Evolutionary conservation across 2,797 vertebrate species (phyloP).

Genomic region (Chelon auratus): DNA sequence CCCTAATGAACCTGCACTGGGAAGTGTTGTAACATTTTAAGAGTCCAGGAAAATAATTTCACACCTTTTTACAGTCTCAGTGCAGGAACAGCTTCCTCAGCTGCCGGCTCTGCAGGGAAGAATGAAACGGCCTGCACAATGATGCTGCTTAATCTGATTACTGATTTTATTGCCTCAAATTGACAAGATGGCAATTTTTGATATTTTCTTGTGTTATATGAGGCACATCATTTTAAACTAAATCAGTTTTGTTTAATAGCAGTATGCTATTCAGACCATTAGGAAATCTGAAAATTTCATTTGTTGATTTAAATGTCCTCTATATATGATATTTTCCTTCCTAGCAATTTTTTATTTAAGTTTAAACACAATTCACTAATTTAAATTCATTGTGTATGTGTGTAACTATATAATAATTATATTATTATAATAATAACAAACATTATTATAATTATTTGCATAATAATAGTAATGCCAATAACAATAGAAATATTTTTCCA

Average conservation of each 20-base stretch:
- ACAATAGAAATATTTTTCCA: too few species aligned
- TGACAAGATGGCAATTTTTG: neutral
- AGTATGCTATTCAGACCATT: neutral
- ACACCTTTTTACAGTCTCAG: slow-evolving; percentile 68
- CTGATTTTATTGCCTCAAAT: neutral
- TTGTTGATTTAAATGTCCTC: neutral
- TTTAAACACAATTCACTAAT: neutral
- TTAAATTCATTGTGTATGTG: too few species aligned
- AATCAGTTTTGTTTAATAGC: neutral
- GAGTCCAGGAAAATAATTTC: slow-evolving; percentile 66
- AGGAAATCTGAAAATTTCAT: neutral
- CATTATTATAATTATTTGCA: neutral
- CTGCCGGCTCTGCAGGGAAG: slow-evolving; percentile 25
- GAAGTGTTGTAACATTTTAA: slow-evolving; percentile 64
- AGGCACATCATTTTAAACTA: neutral
- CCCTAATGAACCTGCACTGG: slow-evolving; percentile 42
- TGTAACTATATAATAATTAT: neutral
- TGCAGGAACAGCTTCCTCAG: slow-evolving; percentile 17
- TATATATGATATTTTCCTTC: neutral
- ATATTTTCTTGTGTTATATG: neutral
- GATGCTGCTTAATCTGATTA: neutral
- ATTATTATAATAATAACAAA: neutral
- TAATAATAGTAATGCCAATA: neutral
- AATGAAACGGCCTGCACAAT: neutral
- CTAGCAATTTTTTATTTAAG: neutral